Evolutionary conservation across 1,140 invertebrate species (phyloP).

Genomic region (Neoseiulus cucumeris): DNA sequence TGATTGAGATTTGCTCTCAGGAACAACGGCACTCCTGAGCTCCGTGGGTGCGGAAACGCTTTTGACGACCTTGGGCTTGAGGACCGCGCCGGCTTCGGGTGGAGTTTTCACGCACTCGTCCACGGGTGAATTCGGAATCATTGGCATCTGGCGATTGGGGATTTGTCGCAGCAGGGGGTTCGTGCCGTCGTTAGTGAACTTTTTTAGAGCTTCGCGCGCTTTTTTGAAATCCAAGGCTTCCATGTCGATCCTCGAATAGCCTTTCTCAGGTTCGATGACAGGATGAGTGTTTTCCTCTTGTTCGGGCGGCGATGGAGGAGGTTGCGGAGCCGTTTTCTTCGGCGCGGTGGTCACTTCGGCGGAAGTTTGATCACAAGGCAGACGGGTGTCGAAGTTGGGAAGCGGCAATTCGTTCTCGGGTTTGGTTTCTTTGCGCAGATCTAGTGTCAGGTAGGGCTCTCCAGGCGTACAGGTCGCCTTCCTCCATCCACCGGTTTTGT

Average conservation of each 20-base stretch:
- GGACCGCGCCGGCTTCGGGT: background rate
- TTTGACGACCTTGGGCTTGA: background rate
- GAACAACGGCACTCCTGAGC: background rate
- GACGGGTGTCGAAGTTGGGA: background rate
- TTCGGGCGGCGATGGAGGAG: background rate
- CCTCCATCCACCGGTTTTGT: background rate
- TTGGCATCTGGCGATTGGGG: background rate
- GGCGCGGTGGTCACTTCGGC: background rate
- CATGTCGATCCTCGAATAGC: background rate
- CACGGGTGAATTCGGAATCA: background rate
- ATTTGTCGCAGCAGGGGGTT: background rate
- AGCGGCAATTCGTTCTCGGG: background rate
- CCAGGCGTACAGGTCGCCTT: background rate
- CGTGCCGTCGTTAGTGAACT: constrained; percentile 1
- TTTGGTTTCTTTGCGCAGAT: background rate
- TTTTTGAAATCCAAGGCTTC: constrained; percentile 1
- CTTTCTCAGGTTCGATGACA: background rate
- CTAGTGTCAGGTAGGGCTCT: constrained; percentile 3
- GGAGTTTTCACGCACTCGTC: background rate
- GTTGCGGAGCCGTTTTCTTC: background rate
- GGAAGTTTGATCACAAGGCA: too few relatives aligned
- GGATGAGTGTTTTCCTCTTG: background rate
- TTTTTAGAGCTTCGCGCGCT: background rate
- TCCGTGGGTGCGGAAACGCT: background rate
- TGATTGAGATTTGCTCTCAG: background rate